phyloP scores from a whole-genome alignment of 2,113 vertebrate genomes.

The Tetrao urogallus region DNA sequence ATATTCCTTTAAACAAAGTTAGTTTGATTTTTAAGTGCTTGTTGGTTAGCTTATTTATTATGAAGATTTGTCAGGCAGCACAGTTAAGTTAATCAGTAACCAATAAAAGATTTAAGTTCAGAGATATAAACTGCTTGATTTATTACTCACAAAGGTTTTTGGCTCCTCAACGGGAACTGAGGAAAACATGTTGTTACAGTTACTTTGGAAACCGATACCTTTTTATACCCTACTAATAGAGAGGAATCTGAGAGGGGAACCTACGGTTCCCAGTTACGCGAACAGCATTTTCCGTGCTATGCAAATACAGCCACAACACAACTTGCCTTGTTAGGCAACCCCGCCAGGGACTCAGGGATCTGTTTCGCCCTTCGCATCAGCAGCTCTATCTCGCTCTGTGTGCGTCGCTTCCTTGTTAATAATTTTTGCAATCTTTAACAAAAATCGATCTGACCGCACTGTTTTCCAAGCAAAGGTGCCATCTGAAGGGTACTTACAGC shows the following conservation, averaged over 20 bases:
- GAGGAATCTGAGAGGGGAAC: conserved; percentile 29
- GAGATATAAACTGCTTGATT: conserved; percentile 63
- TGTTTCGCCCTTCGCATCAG: background rate
- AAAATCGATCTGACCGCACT: background rate
- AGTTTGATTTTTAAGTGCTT: conserved; percentile 55
- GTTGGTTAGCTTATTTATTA: conserved; percentile 70
- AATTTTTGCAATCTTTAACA: conserved; percentile 3
- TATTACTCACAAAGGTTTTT: conserved; percentile 60
- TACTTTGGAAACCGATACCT: conserved; percentile 24
- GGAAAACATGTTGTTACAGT: conserved; percentile 59
- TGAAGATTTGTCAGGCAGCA: conserved; percentile 66
- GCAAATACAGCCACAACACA: background rate
- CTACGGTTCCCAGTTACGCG: background rate
- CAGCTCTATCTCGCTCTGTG: background rate
- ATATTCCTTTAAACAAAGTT: conserved; percentile 67
- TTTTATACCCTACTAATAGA: conserved; percentile 32
- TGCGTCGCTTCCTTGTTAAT: background rate
- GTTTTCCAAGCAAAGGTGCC: background rate
- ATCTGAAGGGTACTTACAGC: background rate
- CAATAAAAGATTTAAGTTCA: conserved; percentile 73
- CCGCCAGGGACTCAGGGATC: background rate
- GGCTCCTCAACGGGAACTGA: conserved; percentile 56
- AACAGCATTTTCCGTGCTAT: background rate
- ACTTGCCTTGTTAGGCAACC: conserved; percentile 45
- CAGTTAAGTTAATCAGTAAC: conserved; percentile 75